Conservation (phyloP, 1,140 invertebrate genomes). For the Ceratina japonica region DNA sequence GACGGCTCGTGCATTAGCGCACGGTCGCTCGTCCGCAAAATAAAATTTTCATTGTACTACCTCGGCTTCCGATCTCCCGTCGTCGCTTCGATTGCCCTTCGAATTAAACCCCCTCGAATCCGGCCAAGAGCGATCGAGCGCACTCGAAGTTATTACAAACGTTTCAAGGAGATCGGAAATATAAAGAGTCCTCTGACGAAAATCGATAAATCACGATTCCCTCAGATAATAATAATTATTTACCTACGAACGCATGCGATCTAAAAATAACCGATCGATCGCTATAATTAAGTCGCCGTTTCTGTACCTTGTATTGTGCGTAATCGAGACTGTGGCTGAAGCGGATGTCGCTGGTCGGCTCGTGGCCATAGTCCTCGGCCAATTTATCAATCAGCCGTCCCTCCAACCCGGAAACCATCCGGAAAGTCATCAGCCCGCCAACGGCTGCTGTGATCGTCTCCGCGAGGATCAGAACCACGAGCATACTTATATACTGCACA, state of each 20-base stretch:
- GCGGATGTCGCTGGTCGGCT: conserved; percentile 67
- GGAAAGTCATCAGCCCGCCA: conserved; percentile 72
- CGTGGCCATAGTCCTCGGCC: conserved; percentile 75
- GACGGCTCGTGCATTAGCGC: background rate
- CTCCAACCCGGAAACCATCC: conserved; percentile 75
- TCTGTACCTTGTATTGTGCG: conserved; percentile 79
- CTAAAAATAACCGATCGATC: conserved; percentile 6
- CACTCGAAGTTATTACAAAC: background rate
- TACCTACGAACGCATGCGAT: background rate
- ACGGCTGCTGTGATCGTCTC: conserved; percentile 70
- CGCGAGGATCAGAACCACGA: conserved; percentile 77
- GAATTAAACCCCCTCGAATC: background rate
- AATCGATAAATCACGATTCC: too few species aligned
- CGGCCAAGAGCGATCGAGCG: background rate
- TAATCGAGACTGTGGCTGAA: conserved; percentile 80
- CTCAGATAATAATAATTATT: background rate
- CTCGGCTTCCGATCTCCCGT: background rate
- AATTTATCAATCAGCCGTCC: conserved; percentile 74
- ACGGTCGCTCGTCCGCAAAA: background rate
- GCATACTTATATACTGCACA: conserved; percentile 79
- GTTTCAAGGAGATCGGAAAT: too few species aligned
- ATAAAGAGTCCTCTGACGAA: too few species aligned
- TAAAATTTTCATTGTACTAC: conserved; percentile 22
- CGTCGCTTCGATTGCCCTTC: background rate
- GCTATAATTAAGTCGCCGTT: background rate